These are phyloP conservation scores for Stegodyphus dumicola DNA, from an alignment of 1,140 invertebrate species.

Conservation along the genomic window DNA sequence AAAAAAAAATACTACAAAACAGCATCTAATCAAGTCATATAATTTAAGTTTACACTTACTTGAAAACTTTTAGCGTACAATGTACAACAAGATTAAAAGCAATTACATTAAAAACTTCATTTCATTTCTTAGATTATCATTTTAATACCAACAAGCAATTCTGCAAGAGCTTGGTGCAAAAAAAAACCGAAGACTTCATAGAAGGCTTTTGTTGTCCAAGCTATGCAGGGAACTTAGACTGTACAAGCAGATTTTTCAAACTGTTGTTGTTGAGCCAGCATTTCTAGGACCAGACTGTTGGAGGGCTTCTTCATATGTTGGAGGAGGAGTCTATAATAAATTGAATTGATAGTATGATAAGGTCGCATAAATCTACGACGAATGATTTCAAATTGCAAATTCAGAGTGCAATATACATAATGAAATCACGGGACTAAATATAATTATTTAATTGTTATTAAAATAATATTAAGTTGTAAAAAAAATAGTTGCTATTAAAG, in stretches of 20 bases:
- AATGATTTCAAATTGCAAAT: too few relatives aligned
- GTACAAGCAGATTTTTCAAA: constrained; percentile 30
- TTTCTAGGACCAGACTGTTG: constrained; percentile 47
- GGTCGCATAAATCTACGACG: too few relatives aligned
- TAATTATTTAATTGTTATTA: too few relatives aligned
- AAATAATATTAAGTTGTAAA: too few relatives aligned
- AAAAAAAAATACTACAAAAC: too few relatives aligned
- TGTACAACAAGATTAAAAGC: constrained; percentile 20
- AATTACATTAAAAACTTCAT: constrained; percentile 8
- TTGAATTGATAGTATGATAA: not conserved
- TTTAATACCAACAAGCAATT: constrained; percentile 44
- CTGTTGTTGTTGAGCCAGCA: constrained; percentile 52
- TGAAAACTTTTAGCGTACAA: not conserved
- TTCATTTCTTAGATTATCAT: constrained; percentile 15
- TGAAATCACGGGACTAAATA: too few relatives aligned
- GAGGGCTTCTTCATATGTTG: constrained; percentile 58
- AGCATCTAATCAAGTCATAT: too few relatives aligned
- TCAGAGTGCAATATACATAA: too few relatives aligned
- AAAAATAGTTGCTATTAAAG: too few relatives aligned
- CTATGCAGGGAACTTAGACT: not conserved
- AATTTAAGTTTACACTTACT: not conserved
- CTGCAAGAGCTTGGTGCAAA: constrained; percentile 34
- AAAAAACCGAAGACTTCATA: constrained; percentile 7
- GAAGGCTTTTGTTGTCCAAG: constrained; percentile 1
- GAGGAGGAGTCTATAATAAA: constrained; percentile 48